Conservation (phyloP, 2,888 invertebrate species). For the Meiosimyza decipiens region DNA sequence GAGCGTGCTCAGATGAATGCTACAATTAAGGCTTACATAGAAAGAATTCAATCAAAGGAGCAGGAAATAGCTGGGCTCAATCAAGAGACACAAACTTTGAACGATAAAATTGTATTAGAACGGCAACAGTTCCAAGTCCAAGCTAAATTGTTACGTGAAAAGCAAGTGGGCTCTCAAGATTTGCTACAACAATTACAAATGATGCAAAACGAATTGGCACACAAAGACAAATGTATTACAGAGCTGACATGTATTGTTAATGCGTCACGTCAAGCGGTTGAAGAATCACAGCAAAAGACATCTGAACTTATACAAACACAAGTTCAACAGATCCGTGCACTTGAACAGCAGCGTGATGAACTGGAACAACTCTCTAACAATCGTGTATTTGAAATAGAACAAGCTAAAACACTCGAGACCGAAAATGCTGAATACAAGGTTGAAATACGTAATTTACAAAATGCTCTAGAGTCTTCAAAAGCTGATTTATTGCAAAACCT, state of each 20-base stretch:
- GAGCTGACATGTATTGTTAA: constrained; percentile 60
- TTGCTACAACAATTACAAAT: constrained; percentile 60
- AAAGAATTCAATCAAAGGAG: constrained; percentile 61
- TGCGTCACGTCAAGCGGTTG: constrained; percentile 56
- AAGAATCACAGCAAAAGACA: constrained; percentile 57
- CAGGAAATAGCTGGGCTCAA: constrained; percentile 58
- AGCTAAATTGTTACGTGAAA: constrained; percentile 60
- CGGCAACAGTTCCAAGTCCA: constrained; percentile 65
- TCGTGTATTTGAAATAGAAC: constrained; percentile 62
- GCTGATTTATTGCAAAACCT: constrained; percentile 54
- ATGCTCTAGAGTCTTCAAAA: constrained; percentile 63
- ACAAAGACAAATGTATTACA: constrained; percentile 61
- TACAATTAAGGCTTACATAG: constrained; percentile 58
- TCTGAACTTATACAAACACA: constrained; percentile 60
- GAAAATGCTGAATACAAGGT: constrained; percentile 61
- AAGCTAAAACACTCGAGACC: constrained; percentile 58
- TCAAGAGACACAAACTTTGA: constrained; percentile 60
- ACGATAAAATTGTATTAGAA: constrained; percentile 61
- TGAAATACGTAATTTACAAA: constrained; percentile 62
- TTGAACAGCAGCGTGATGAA: constrained; percentile 64
- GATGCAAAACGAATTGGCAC: constrained; percentile 60
- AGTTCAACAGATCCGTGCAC: constrained; percentile 55
- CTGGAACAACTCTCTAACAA: constrained; percentile 59
- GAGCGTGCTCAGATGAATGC: constrained; percentile 63
- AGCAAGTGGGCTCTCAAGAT: constrained; percentile 63